phyloP scores from a whole-genome alignment of 2,797 vertebrate genomes.

The Darevskia mixta region DNA sequence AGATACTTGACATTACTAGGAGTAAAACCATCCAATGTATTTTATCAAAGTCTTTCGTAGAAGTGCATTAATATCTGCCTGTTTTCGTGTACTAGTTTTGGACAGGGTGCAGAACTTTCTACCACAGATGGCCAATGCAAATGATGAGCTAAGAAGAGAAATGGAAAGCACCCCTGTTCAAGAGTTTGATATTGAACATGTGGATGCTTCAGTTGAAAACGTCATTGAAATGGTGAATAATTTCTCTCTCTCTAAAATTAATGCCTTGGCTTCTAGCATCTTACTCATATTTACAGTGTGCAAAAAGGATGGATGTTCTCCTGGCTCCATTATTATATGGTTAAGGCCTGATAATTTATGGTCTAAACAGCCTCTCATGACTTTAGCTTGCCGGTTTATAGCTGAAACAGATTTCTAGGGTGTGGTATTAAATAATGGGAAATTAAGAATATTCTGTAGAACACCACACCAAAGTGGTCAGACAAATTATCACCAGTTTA shows the following conservation, averaged over 20 bases:
- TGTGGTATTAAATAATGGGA: too few species aligned
- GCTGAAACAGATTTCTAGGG: too few species aligned
- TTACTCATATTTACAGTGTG: conserved; percentile 10
- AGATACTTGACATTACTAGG: too few species aligned
- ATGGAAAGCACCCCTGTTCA: conserved; percentile 83
- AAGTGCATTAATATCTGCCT: neutral
- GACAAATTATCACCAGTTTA: too few species aligned
- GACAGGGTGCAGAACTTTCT: conserved; percentile 90
- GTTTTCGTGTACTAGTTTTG: conserved; percentile 81
- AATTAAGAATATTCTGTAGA: too few species aligned
- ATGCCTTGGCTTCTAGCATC: neutral
- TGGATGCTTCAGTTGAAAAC: conserved; percentile 80
- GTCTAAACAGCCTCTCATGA: neutral
- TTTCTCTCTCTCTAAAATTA: conserved; percentile 12
- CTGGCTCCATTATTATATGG: neutral
- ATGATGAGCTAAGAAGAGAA: conserved; percentile 87
- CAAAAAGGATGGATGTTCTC: neutral
- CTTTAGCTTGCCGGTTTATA: neutral
- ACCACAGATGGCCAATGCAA: conserved; percentile 91
- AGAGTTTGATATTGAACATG: conserved; percentile 89
- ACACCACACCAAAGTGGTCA: neutral
- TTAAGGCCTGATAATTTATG: neutral
- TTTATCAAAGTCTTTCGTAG: neutral
- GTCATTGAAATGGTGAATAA: conserved; percentile 91
- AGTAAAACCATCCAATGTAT: too few species aligned